These are phyloP conservation scores for Pachydiplax longipennis DNA, from an alignment of 2,888 invertebrate genomes.

Conservation along the genomic window DNA sequence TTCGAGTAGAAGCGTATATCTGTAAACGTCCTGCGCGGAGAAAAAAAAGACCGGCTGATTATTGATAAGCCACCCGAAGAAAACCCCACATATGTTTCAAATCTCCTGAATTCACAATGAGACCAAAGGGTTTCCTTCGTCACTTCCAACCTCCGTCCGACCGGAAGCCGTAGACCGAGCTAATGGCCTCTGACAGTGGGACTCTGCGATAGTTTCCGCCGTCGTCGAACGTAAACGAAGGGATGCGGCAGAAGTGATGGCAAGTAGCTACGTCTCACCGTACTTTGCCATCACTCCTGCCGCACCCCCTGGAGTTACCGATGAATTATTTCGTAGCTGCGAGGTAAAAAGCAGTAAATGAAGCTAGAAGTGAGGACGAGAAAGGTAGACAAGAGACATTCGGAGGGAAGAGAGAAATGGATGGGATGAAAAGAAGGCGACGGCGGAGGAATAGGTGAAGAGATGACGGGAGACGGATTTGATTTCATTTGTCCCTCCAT, in stretches of 20 bases:
- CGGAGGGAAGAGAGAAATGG: no score
- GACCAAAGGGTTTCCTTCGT: not conserved
- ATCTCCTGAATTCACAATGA: not conserved
- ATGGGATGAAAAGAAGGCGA: no score
- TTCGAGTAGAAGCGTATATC: no score
- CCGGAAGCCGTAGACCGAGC: not conserved
- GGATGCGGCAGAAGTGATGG: not conserved
- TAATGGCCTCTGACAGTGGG: not conserved
- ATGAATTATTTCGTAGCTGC: not conserved
- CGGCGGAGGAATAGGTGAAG: no score
- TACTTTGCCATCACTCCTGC: no score
- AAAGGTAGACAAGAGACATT: no score
- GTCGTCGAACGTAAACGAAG: not conserved
- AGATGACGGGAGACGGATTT: no score
- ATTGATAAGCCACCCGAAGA: no score
- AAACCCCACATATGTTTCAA: not conserved
- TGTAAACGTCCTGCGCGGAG: no score
- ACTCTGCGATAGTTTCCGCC: not conserved
- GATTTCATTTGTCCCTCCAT: no score
- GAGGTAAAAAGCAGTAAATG: not conserved
- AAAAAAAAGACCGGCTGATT: no score
- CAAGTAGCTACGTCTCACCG: not conserved
- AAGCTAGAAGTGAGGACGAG: no score
- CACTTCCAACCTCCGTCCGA: not conserved
- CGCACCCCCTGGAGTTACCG: not conserved